Evolutionary conservation across 1,140 invertebrate species (phyloP), one percentile per base, ranked within the genome.

Genomic region (Calliphora vicina): DNA sequence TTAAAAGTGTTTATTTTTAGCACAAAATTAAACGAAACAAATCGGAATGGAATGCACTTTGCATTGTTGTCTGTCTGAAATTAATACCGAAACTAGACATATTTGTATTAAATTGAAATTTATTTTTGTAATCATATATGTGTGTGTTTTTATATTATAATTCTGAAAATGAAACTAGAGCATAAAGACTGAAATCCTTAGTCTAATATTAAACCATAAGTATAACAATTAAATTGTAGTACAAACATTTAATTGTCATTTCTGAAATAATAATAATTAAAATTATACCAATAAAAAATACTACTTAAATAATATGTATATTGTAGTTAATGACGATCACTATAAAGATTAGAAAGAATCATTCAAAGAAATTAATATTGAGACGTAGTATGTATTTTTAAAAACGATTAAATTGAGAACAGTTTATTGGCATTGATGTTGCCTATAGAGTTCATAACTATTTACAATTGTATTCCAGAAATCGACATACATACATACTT

Each of bases 361-460:
- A 67, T 67, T 67, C 57, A 67, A 67, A 67, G 57, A 67, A 67
- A 20, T 67, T 23, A 6, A 23, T 25, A 67, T 25, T 23, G 10
- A 67, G 12, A 67, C 61, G 61, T 20, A 67, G 23, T 23, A 67
- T 6, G 10, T 67, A 67, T 67, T 23, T 67, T 67, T 67, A 23
- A 20, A 4, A 25, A 12, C 12, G 20, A 23, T 67, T 67, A 67
- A 67, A 67, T 10, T 67, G 8, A 8, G 9, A 67, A 67, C 23
- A 67, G 61, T 67, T 67, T 67, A 67, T 67, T 67, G 61, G 61
- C 61, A 67, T 67, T 67, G 61, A 67, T 50, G 61, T 67, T 67
- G 1, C 61, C 10, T 67, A 10, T 23, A 67, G n/a, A 57, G 50
- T n/a, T n/a, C 50, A 57, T n/a, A 57, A 57, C n/a, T n/a, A n/a